Evolutionary conservation across 1,140 invertebrate species (phyloP), one percentile per base, ranked within the genome.

Genomic region (Calosoma granatense): DNA sequence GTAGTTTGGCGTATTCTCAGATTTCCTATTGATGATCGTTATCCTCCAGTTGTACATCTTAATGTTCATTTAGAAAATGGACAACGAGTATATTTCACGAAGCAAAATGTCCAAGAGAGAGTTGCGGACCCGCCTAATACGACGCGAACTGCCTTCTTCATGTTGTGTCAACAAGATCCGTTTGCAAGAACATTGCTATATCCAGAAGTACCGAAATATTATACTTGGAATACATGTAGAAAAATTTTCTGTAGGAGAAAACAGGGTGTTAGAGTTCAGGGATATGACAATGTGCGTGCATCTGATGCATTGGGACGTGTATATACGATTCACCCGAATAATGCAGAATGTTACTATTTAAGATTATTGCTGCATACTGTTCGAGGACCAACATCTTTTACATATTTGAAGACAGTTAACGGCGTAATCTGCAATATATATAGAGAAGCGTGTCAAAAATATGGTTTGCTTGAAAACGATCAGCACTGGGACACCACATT

Each of bases 1-100:
- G 70, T 74, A 26, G 58, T 71, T 55, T 76, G 72, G 64, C 55
- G 65, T 60, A 62, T 67, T 61, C 63, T 63, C 22, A 26, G 58
- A 63, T 67, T 72, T 59, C 51, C 66, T 9, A 69, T 72, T 56
- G 72, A 78, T 61, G 69, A 77, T 64, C 53, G 71, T 20, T 61
- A 68, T 61, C 70, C 72, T 47, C 53, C 69, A 23, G 65, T 77
- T 61, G 39, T 68, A 41, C n/a, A n/a, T n/a, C 65, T 78, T 22
- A 65, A 65, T 2, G 73, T 78, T 6, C 75, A 79, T 70, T 60
- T 80, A 14, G 65, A 72, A 62, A 72, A 72, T 65, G 66, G 70
- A 55, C 72, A 78, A 63, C 9, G 64, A 61, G 64, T 70, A 39
- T 69, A 69, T 63, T 71, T 71, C 36, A 70, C 47, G 61, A 64